These are phyloP conservation scores for Anguilla pacifica DNA, from an alignment of 2,797 vertebrate genomes.

Conservation along the genomic window DNA sequence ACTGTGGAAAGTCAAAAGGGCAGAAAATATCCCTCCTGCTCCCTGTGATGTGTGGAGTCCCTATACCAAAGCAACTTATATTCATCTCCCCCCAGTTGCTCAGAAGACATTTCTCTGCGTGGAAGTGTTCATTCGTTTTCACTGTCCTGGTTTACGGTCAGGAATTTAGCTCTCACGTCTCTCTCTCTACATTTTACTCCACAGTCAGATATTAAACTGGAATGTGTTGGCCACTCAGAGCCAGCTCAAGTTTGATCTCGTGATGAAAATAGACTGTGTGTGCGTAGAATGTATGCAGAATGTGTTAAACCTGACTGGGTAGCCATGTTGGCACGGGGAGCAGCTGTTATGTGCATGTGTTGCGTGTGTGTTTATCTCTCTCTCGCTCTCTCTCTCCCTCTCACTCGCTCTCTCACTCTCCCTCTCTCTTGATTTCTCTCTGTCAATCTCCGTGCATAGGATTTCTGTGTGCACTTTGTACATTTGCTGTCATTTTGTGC, in stretches of 20 bases:
- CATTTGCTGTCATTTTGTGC: not conserved
- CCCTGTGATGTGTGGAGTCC: not conserved
- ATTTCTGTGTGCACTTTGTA: not conserved
- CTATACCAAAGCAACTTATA: not conserved
- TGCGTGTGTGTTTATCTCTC: not conserved
- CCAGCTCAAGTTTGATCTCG: slow-evolving; percentile 32
- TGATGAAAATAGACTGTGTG: slow-evolving; percentile 49
- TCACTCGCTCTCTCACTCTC: no score
- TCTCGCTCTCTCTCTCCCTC: no score
- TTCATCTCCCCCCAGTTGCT: not conserved
- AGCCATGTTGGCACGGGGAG: not conserved
- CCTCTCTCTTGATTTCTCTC: not conserved
- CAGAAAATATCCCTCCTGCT: not conserved
- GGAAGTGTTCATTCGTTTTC: not conserved
- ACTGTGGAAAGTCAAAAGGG: not conserved
- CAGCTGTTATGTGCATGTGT: not conserved
- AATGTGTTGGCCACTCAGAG: slow-evolving; percentile 42
- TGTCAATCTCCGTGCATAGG: not conserved
- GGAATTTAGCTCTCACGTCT: not conserved
- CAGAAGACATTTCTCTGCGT: not conserved
- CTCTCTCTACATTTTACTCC: not conserved
- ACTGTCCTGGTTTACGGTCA: not conserved
- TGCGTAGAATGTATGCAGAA: not conserved
- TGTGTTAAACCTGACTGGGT: slow-evolving; percentile 24
- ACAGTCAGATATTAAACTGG: slow-evolving; percentile 33